These are phyloP conservation scores for Euphonia xanthogaster DNA, from an alignment of 2,797 vertebrate species.

Conservation along the genomic window DNA sequence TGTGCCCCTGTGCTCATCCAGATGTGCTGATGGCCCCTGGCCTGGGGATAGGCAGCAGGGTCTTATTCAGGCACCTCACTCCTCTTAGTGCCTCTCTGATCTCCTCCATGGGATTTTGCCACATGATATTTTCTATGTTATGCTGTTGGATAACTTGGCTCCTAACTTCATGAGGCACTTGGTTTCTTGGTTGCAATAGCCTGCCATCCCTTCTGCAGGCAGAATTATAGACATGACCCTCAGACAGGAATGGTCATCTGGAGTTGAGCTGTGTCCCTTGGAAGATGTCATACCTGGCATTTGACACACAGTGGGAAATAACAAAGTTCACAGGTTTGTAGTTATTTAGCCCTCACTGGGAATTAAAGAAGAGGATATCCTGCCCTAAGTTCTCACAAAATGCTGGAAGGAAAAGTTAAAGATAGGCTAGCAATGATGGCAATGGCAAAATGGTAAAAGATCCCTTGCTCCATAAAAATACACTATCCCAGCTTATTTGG, in stretches of 20 bases:
- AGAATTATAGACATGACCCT: background rate
- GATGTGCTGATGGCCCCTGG: background rate
- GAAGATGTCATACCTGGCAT: background rate
- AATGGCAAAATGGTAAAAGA: background rate
- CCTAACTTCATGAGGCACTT: background rate
- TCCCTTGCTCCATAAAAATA: background rate
- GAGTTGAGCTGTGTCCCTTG: background rate
- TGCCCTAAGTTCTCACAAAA: background rate
- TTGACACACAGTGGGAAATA: background rate
- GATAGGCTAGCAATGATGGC: background rate
- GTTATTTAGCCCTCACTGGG: background rate
- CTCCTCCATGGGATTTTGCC: background rate
- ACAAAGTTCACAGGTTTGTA: background rate
- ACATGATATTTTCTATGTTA: background rate
- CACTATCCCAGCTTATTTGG: background rate
- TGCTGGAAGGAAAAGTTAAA: background rate
- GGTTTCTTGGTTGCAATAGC: background rate
- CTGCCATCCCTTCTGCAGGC: background rate
- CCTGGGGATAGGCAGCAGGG: background rate
- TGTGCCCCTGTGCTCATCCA: background rate
- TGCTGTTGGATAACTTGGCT: background rate
- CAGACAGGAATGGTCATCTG: background rate
- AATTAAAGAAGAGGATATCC: background rate
- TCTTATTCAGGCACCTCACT: background rate
- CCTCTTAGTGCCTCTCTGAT: background rate